A percentile compares a stretch with the other conserved stretches of the same genome.
Conservation (phyloP, 2,113 vertebrate genomes). For the Pheucticus melanocephalus region DNA sequence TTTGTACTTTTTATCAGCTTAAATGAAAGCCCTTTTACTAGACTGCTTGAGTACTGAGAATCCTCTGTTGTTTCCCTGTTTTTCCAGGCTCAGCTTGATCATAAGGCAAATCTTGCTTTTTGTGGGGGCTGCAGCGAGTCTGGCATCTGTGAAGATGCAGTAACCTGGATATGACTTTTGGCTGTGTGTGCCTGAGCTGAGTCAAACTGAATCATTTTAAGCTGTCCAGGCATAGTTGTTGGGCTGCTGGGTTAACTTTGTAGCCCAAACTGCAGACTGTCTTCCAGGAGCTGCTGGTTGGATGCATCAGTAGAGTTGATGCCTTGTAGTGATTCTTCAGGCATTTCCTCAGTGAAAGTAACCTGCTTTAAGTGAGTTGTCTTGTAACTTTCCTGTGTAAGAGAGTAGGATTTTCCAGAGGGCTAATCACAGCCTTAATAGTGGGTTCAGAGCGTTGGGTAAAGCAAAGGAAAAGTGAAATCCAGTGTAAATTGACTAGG, state of each 20-base stretch:
- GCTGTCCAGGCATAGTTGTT: accelerated
- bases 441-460: background rate
- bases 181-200: background rate
- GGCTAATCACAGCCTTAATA: background rate
- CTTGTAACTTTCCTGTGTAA: background rate
- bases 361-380: background rate
- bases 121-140: background rate
- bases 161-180: background rate
- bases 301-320: background rate
- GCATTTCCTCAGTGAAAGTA: background rate
- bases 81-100: background rate
- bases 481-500: background rate
- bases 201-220: background rate
- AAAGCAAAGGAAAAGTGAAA: background rate
- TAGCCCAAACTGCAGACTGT: background rate
- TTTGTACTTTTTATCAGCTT: background rate
- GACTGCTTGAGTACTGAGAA: background rate
- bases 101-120: background rate
- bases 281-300: background rate
- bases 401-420: background rate
- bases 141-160: background rate
- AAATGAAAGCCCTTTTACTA: background rate
- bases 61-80: background rate
- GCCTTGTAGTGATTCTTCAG: background rate
- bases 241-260: background rate